These are phyloP conservation scores for Agrochola lota DNA, from an alignment of 2,888 invertebrate species.

Conservation along the genomic window DNA sequence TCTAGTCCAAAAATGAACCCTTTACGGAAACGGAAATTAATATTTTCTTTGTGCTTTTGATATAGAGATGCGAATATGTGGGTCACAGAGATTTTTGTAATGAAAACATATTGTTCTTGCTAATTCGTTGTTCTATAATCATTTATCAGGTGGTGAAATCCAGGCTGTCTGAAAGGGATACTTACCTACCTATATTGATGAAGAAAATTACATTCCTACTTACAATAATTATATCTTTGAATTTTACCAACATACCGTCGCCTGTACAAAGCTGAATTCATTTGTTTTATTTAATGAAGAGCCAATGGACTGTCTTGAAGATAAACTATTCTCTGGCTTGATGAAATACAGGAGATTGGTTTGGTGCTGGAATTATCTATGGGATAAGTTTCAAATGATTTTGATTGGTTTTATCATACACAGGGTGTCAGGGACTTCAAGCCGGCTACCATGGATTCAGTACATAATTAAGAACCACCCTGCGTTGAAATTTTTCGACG, in stretches of 20 bases:
- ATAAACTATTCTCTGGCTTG: not conserved
- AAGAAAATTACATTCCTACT: slow-evolving; percentile 3
- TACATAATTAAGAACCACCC: too few relatives aligned
- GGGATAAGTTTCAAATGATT: not conserved
- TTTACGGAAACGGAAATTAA: slow-evolving; percentile 76
- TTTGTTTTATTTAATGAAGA: slow-evolving; percentile 12
- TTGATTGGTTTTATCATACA: not conserved
- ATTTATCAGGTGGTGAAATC: slow-evolving; percentile 18
- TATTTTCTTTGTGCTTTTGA: slow-evolving; percentile 74
- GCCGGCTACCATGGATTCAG: too few relatives aligned
- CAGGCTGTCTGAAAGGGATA: not conserved
- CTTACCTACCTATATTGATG: not conserved
- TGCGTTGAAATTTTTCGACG: too few relatives aligned
- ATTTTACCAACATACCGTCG: not conserved
- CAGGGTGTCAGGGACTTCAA: too few relatives aligned
- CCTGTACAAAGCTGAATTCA: not conserved
- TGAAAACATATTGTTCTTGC: slow-evolving; percentile 55
- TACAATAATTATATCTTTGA: too few relatives aligned
- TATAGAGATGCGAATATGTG: slow-evolving; percentile 64
- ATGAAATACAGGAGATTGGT: not conserved
- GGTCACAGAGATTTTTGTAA: slow-evolving; percentile 58
- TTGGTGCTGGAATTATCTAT: not conserved
- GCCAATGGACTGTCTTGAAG: not conserved
- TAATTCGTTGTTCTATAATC: slow-evolving; percentile 35
- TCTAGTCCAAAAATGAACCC: slow-evolving; percentile 46